These are phyloP conservation scores for Nothoprocta pentlandii DNA, from an alignment of 2,113 vertebrate species.

Conservation along the genomic window DNA sequence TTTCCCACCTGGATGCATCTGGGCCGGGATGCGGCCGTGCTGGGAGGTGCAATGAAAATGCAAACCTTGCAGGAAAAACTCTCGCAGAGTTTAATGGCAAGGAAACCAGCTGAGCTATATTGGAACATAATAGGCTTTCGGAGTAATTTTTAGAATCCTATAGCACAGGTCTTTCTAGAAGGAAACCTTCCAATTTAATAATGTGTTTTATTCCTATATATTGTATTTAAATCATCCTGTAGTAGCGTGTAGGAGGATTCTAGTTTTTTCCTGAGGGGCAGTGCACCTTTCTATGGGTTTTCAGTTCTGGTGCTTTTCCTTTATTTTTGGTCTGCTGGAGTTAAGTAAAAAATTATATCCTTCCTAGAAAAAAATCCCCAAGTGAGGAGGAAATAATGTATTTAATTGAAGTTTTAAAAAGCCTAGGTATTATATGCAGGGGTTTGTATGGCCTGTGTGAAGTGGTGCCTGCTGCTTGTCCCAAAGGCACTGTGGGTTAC, in stretches of 20 bases:
- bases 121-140: conserved; percentile 22
- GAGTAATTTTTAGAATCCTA: conserved; percentile 42
- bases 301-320: not conserved
- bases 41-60: not conserved
- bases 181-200: conserved; percentile 56
- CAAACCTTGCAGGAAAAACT: conserved; percentile 23
- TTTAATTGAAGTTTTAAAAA: conserved; percentile 28
- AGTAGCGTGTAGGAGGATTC: conserved; percentile 59
- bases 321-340: not conserved
- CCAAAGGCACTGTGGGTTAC: too few relatives aligned
- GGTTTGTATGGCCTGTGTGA: not conserved
- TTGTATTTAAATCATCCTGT: conserved; percentile 42
- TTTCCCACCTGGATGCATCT: too few relatives aligned
- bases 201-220: conserved; percentile 15
- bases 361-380: conserved; percentile 12
- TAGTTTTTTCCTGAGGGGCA: conserved; percentile 37
- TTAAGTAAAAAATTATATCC: conserved; percentile 58
- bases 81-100: not conserved
- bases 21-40: not conserved
- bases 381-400: conserved; percentile 52
- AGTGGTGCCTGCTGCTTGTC: too few relatives aligned
- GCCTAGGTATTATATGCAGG: not conserved
- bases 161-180: conserved; percentile 55
- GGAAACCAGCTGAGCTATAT: conserved; percentile 42
- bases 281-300: conserved; percentile 43